These are phyloP conservation scores for Rhinopomastus cyanomelas DNA, from an alignment of 2,113 vertebrate genomes.

Conservation along the genomic window DNA sequence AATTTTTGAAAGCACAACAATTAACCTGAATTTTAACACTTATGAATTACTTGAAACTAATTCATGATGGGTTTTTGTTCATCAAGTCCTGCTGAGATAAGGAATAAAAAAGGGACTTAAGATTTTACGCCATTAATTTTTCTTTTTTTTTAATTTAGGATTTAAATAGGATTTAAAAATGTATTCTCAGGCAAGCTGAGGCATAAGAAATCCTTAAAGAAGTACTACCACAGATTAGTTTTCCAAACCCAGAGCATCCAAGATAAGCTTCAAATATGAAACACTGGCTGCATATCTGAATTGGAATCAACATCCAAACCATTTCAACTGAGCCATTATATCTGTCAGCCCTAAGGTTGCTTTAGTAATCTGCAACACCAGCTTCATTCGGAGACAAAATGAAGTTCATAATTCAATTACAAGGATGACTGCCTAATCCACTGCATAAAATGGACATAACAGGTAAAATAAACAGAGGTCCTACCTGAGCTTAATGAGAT, in stretches of 20 bases:
- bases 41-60: background rate
- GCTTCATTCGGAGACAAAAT: background rate
- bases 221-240: background rate
- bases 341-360: background rate
- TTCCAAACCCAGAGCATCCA: background rate
- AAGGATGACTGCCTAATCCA: conserved; percentile 24
- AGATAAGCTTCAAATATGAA: conserved; percentile 38
- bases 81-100: background rate
- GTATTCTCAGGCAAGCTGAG: background rate
- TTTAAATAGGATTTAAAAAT: background rate
- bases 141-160: background rate
- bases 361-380: background rate
- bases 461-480: conserved; percentile 29
- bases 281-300: conserved; percentile 35
- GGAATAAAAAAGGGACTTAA: background rate
- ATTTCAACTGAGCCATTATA: background rate
- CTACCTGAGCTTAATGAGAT: background rate
- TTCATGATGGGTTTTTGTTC: background rate
- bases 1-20: background rate
- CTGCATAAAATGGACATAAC: background rate
- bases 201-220: background rate
- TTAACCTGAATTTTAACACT: background rate
- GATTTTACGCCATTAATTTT: background rate
- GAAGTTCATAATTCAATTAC: conserved; percentile 46
- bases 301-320: conserved; percentile 31